These are phyloP conservation scores for Oreochromis mossambicus DNA, from an alignment of 2,797 vertebrate species.

Conservation along the genomic window DNA sequence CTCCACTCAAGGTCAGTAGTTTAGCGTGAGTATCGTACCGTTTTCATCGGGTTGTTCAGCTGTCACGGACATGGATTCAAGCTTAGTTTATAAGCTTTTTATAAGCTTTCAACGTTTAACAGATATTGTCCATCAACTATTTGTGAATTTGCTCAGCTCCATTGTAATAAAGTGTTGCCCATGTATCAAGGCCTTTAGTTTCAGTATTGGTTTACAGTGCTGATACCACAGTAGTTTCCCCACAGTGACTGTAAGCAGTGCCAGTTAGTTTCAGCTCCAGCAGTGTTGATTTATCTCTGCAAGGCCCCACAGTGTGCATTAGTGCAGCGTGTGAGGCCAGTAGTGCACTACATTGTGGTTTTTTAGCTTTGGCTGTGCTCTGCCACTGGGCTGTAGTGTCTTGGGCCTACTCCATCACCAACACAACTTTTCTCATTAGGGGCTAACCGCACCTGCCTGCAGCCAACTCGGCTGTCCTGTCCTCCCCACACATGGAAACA, in stretches of 20 bases:
- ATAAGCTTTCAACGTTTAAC: background rate
- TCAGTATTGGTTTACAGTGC: conserved; percentile 69
- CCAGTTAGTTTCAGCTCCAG: conserved; percentile 62
- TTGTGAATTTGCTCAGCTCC: conserved; percentile 28
- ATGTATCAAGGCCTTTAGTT: conserved; percentile 57
- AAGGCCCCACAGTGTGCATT: conserved; percentile 61
- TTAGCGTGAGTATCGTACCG: background rate
- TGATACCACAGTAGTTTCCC: conserved; percentile 52
- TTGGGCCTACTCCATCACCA: conserved; percentile 76
- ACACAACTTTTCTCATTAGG: conserved; percentile 79
- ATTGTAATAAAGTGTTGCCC: conserved; percentile 35
- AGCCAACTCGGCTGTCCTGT: conserved; percentile 66
- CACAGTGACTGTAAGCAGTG: conserved; percentile 47
- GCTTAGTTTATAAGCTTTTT: background rate
- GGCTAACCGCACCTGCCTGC: conserved; percentile 76
- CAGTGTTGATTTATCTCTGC: conserved; percentile 68
- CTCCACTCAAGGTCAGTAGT: background rate
- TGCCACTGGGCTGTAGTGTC: conserved; percentile 68
- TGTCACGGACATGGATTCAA: background rate
- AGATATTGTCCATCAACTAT: background rate
- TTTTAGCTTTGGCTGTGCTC: conserved; percentile 63
- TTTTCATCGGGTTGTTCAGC: background rate
- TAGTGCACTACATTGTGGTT: conserved; percentile 69
- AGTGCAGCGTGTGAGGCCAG: conserved; percentile 69
- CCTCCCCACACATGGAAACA: conserved; percentile 75